Evolutionary conservation across 2,888 invertebrate genomes (phyloP).

Genomic region (Petrolisthes cinctipes): DNA sequence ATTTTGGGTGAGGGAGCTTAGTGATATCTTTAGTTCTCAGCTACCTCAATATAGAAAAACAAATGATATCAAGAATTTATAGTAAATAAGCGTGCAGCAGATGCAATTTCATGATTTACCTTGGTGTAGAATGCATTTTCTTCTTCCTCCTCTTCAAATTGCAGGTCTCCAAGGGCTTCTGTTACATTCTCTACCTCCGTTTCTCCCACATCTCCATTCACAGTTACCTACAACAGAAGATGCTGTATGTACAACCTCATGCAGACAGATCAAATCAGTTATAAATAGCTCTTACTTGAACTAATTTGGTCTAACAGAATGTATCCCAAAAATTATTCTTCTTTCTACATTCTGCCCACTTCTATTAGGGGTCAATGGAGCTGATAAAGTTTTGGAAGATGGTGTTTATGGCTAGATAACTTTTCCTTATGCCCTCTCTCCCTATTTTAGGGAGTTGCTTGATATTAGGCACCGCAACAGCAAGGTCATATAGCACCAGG

Average conservation of each 20-base stretch:
- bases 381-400: no score
- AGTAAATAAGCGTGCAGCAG: neutral
- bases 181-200: slow-evolving; percentile 58
- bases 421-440: no score
- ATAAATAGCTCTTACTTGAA: neutral
- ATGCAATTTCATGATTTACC: slow-evolving; percentile 27
- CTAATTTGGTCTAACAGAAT: no score
- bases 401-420: no score
- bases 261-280: neutral
- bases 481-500: no score
- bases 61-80: neutral
- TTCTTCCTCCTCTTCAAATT: slow-evolving; percentile 95
- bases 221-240: slow-evolving; percentile 41
- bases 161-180: slow-evolving; percentile 76
- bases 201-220: slow-evolving; percentile 55
- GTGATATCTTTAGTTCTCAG: no score
- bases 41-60: neutral
- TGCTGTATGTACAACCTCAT: neutral
- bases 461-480: no score
- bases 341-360: no score
- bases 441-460: no score
- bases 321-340: no score
- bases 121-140: slow-evolving; percentile 73
- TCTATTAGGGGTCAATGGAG: no score
- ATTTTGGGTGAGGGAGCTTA: no score